Evolutionary conservation across 2,888 invertebrate genomes (phyloP), one percentile per base, ranked within the genome.

Genomic region (Parnassius smintheus): DNA sequence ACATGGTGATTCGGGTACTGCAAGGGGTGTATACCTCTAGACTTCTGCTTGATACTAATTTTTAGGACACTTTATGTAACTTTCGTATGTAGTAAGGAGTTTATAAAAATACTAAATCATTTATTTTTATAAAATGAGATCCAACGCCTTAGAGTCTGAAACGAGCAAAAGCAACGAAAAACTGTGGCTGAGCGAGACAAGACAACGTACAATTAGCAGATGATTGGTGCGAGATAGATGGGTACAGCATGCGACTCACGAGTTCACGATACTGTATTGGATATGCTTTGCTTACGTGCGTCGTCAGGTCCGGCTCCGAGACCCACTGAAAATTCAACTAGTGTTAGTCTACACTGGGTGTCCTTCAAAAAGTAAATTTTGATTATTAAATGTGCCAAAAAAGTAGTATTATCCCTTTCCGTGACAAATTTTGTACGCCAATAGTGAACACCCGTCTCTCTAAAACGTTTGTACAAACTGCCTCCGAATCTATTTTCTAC

Each of bases 321-420:
- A 81, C 83, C 86, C 90, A 91, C 91, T 91, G 91, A 86, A 91
- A 91, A 86, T 81, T 82, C 81, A 86, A 90, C 83, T 80, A 72
- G 73, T 78, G 89, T 90, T 90, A 90, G 85, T 88, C 86, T 86
- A 88, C 85, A 73, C 66, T 59, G 76, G 77, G 83, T 82, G 85
- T 78, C 84, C 77, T 54, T 61, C 18, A 57, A 55, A 60, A 66
- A 25, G 61, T 65, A 57, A 66, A 68, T 67, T 68, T 66, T 64
- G 65, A 61, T 63, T 7, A 60, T 60, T 49, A 65, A 63, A 55
- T 56, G 66, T 66, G 73, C 70, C 69, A 62, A 68, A 64, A 61
- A 61, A 25, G 25, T 49, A 25, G 58, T 55, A 52, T 51, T 52
- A 59, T 58, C 61, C 67, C 62, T 54, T 53, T 65, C 49, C 67